Evolutionary conservation across 2,888 invertebrate species (phyloP).

Genomic region (Pogonocherus hispidulus): DNA sequence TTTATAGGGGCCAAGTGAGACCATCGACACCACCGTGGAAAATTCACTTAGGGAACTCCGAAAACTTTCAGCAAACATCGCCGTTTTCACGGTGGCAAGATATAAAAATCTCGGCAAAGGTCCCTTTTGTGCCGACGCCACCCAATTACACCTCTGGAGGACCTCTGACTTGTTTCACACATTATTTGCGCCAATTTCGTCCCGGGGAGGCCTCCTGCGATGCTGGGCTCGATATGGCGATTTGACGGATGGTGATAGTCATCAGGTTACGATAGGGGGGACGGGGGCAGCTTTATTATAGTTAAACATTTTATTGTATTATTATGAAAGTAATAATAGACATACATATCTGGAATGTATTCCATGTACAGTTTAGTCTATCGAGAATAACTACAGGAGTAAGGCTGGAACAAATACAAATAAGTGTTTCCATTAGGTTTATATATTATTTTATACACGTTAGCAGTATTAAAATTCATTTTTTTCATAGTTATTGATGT

Average conservation of each 20-base stretch:
- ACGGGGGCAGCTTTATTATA: background rate
- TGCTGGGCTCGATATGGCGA: slow-evolving; percentile 20
- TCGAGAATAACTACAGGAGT: too few relatives aligned
- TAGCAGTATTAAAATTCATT: too few relatives aligned
- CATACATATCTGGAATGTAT: too few relatives aligned
- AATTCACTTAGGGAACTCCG: slow-evolving; percentile 47
- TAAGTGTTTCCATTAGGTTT: too few relatives aligned
- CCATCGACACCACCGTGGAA: slow-evolving; percentile 40
- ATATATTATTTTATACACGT: too few relatives aligned
- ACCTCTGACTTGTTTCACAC: slow-evolving; percentile 50
- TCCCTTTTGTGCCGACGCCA: slow-evolving; percentile 39
- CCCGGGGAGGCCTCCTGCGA: slow-evolving; percentile 12
- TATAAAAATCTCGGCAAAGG: slow-evolving; percentile 35
- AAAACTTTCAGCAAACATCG: slow-evolving; percentile 45
- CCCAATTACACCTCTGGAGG: slow-evolving; percentile 35
- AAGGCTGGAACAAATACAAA: too few relatives aligned
- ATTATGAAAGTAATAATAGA: too few relatives aligned
- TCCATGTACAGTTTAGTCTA: too few relatives aligned
- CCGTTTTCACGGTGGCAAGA: slow-evolving; percentile 48
- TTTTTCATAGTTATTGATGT: too few relatives aligned
- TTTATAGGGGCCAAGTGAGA: slow-evolving; percentile 5
- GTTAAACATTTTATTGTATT: too few relatives aligned
- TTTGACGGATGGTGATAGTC: slow-evolving; percentile 10
- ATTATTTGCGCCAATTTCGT: slow-evolving; percentile 40
- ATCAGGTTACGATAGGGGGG: slow-evolving; percentile 14